Percentiles rank a stretch among this genome's conserved stretches.
phyloP scores from a whole-genome alignment of 92 coral and sea anemone species.

The Micromussa lordhowensis region DNA sequence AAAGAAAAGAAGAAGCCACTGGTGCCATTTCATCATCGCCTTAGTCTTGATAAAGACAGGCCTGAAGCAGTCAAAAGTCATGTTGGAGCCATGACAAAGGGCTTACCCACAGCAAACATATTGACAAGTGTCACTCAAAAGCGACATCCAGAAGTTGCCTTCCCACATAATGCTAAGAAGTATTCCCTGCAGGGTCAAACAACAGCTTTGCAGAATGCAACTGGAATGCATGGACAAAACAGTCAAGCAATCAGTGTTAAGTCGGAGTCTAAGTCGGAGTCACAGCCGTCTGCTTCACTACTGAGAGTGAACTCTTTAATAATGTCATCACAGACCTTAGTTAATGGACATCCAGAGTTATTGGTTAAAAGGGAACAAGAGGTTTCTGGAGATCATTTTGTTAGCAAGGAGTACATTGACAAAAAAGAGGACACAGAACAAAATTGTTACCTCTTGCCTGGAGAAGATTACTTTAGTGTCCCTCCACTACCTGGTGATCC shows the following conservation, averaged over 20 bases:
- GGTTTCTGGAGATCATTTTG: conserved; percentile 24
- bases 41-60: conserved; percentile 66
- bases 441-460: conserved; percentile 68
- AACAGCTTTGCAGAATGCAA: conserved; percentile 1
- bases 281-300: not conserved
- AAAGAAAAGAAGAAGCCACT: conserved; percentile 90
- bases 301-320: conserved; percentile 9
- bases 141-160: conserved; percentile 78
- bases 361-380: conserved; percentile 13
- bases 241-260: not conserved
- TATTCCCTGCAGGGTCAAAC: conserved; percentile 64
- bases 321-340: not conserved
- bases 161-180: conserved; percentile 63
- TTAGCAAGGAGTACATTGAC: conserved; percentile 32
- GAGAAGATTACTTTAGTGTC: conserved; percentile 49
- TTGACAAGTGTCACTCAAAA: conserved; percentile 79
- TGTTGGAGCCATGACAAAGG: conserved; percentile 88
- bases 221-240: conserved; percentile 2
- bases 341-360: not conserved
- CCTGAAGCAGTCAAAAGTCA: conserved; percentile 79
- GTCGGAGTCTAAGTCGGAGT: conserved; percentile 15
- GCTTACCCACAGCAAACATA: conserved; percentile 85
- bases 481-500: conserved; percentile 80
- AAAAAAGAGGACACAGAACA: conserved; percentile 7
- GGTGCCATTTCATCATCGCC: conserved; percentile 94